Evolutionary conservation across 2,797 vertebrate species (phyloP).

Genomic region (Anguilla marmorata): DNA sequence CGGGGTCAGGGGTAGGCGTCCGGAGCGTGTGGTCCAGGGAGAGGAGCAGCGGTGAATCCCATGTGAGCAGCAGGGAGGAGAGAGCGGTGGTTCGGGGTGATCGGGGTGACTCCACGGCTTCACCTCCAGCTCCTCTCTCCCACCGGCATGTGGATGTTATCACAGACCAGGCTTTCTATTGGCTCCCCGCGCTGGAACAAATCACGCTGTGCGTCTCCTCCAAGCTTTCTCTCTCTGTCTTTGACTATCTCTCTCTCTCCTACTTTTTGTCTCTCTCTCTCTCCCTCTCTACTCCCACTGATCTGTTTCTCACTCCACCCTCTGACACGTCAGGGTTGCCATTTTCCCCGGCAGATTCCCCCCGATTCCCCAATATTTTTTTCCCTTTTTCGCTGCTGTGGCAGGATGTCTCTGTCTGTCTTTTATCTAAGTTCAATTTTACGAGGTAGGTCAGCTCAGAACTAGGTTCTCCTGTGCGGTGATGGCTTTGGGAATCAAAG

Average conservation of each 20-base stretch:
- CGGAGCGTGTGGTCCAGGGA: slow-evolving; percentile 67
- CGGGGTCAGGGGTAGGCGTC: slow-evolving; percentile 61
- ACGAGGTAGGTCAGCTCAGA: not conserved
- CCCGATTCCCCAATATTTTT: slow-evolving; percentile 16
- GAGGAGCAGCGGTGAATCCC: slow-evolving; percentile 66
- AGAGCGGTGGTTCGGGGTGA: slow-evolving; percentile 57
- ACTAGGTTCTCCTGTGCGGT: not conserved
- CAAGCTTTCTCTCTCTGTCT: slow-evolving; percentile 11
- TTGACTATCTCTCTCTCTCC: slow-evolving; percentile 15
- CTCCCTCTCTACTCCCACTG: not conserved
- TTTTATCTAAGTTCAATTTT: not conserved
- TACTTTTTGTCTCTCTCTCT: slow-evolving; percentile 22
- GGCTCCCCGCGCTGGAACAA: slow-evolving; percentile 62
- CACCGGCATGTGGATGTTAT: slow-evolving; percentile 59
- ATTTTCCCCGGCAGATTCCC: slow-evolving; percentile 30
- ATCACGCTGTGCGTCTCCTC: slow-evolving; percentile 51
- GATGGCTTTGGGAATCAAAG: no score
- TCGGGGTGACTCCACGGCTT: slow-evolving; percentile 44
- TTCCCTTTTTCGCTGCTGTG: slow-evolving; percentile 32
- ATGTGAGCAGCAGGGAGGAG: slow-evolving; percentile 66
- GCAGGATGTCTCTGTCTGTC: not conserved
- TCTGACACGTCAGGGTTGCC: slow-evolving; percentile 3
- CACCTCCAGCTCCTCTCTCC: slow-evolving; percentile 52
- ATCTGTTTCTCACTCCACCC: not conserved
- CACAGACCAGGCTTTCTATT: slow-evolving; percentile 61